Percentiles rank a stretch among this genome's conserved stretches.
Evolutionary conservation across 2,113 vertebrate genomes (phyloP).

Genomic region (Percopsis transmontana): DNA sequence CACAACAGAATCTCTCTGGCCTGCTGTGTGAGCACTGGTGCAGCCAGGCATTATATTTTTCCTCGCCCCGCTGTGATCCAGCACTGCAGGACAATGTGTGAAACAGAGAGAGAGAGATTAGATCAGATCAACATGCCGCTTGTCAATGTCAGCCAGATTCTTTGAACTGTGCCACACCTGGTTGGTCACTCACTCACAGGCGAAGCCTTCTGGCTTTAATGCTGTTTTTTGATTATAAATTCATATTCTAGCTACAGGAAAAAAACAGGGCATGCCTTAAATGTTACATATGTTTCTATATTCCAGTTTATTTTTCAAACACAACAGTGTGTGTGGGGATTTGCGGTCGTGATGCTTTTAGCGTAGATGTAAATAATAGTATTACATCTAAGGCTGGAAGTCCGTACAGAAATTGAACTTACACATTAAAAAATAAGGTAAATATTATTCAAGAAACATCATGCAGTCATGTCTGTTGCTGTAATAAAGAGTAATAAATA

Average conservation of each 20-base stretch:
- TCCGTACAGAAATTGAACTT: too few species aligned
- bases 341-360: too few species aligned
- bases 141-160: conserved; percentile 41
- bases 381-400: too few species aligned
- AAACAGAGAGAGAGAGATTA: conserved; percentile 1
- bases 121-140: conserved; percentile 39
- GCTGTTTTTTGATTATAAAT: not conserved
- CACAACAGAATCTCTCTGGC: not conserved
- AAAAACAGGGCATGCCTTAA: not conserved
- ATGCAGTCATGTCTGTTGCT: not conserved
- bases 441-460: too few species aligned
- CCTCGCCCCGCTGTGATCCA: conserved; percentile 42
- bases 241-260: not conserved
- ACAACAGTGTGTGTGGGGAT: too few species aligned
- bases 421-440: too few species aligned
- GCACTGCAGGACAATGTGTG: conserved; percentile 30
- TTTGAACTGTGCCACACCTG: conserved; percentile 40
- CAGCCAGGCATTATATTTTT: conserved; percentile 33
- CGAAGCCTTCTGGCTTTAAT: too few species aligned
- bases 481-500: too few species aligned
- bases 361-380: too few species aligned
- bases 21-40: conserved; percentile 13
- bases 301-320: not conserved
- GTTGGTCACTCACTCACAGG: conserved; percentile 10
- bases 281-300: not conserved